Percentiles rank a stretch among this genome's conserved stretches.
These are phyloP conservation scores for Lepus americanus DNA, from an alignment of 2,113 vertebrate genomes.

Conservation along the genomic window DNA sequence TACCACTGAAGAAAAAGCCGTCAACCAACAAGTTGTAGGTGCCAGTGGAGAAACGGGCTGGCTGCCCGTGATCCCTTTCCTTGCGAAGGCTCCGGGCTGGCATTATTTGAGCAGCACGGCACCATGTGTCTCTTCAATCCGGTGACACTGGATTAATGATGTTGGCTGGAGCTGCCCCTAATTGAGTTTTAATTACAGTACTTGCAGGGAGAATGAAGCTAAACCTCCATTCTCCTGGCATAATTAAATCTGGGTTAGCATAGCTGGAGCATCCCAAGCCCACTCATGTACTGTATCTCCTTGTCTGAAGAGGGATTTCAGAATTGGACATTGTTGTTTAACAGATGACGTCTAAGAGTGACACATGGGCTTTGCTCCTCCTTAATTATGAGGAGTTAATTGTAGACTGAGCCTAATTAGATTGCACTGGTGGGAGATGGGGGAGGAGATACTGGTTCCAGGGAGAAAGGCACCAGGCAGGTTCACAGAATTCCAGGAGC, in stretches of 20 bases:
- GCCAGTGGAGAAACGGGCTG: background rate
- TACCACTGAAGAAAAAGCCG: background rate
- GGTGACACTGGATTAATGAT: slow-evolving; percentile 15
- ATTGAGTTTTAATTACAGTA: slow-evolving; percentile 79
- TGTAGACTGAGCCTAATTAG: slow-evolving; percentile 73
- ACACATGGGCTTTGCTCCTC: slow-evolving; percentile 37
- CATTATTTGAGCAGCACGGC: background rate
- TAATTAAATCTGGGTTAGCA: slow-evolving; percentile 77
- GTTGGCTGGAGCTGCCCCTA: slow-evolving; percentile 55
- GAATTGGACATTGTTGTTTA: slow-evolving; percentile 77
- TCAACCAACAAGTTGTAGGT: background rate
- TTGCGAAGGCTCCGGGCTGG: background rate
- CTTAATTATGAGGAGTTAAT: slow-evolving; percentile 68
- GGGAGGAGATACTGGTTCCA: background rate
- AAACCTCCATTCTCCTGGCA: slow-evolving; percentile 59
- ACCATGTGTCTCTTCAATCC: background rate
- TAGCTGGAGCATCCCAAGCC: slow-evolving; percentile 71
- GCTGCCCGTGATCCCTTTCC: background rate
- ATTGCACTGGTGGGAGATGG: slow-evolving; percentile 6
- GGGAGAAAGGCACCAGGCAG: background rate
- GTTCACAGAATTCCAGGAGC: background rate
- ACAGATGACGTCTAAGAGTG: slow-evolving; percentile 74
- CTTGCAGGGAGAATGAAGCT: slow-evolving; percentile 67
- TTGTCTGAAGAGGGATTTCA: slow-evolving; percentile 40
- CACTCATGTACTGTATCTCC: slow-evolving; percentile 3